These are phyloP conservation scores for Regulus satrapa DNA, from an alignment of 2,113 vertebrate genomes.

Conservation along the genomic window DNA sequence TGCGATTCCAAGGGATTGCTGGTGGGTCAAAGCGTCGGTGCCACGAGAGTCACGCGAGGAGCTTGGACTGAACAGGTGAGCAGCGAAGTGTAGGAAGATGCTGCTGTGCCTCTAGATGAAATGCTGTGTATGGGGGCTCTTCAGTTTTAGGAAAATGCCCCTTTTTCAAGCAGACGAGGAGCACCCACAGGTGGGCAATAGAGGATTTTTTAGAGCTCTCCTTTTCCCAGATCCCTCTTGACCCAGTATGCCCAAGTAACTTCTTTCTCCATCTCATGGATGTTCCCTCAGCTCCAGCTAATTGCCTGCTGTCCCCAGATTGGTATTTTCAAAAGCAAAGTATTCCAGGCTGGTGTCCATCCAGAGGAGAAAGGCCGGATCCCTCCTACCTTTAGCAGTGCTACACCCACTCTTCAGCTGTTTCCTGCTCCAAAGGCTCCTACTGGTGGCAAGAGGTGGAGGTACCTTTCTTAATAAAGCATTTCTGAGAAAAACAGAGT, in stretches of 20 bases:
- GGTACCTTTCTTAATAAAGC: background rate
- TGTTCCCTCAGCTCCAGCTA: background rate
- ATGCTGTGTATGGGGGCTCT: background rate
- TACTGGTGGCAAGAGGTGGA: background rate
- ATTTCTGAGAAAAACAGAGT: background rate
- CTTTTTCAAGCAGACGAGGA: background rate
- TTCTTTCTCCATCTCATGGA: background rate
- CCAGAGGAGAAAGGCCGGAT: rapidly evolving
- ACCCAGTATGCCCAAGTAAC: background rate
- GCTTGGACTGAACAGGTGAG: rapidly evolving
- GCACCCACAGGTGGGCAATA: rapidly evolving
- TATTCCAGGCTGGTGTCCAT: background rate
- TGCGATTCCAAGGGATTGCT: background rate
- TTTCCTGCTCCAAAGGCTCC: background rate
- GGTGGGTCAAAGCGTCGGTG: background rate
- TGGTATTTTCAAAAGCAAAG: background rate
- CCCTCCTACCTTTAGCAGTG: background rate
- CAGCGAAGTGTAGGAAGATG: rapidly evolving
- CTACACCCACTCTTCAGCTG: rapidly evolving
- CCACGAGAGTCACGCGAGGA: background rate
- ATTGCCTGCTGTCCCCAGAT: rapidly evolving
- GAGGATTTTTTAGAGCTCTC: background rate
- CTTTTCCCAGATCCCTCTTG: background rate
- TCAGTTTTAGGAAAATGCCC: background rate
- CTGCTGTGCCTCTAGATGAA: background rate